Percentiles rank a stretch among this genome's conserved stretches.
phyloP scores from a whole-genome alignment of 2,888 invertebrate species.

The Acrobasis suavella region DNA sequence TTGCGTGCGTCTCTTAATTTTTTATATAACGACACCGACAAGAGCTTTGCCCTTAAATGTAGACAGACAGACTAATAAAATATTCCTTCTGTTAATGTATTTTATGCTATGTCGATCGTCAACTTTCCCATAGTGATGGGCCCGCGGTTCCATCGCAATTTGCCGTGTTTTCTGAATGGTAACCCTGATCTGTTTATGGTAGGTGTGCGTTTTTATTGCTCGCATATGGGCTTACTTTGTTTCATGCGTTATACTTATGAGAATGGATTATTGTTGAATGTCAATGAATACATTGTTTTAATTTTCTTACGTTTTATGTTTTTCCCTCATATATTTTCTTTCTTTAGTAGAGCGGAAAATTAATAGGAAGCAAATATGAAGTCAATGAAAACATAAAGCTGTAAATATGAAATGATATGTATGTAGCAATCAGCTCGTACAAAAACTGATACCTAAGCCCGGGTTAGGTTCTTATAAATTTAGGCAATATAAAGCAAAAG shows the following conservation, averaged over 20 bases:
- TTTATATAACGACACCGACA: too few species aligned
- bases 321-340: neutral
- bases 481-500: too few species aligned
- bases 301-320: neutral
- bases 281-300: conserved; percentile 14
- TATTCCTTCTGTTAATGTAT: conserved; percentile 22
- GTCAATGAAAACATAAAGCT: neutral
- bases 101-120: conserved; percentile 15
- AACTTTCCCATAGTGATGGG: conserved; percentile 23
- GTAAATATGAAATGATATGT: too few species aligned
- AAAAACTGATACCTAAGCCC: too few species aligned
- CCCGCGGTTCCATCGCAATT: conserved; percentile 35
- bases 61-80: neutral
- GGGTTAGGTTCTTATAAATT: too few species aligned
- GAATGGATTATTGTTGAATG: conserved; percentile 33
- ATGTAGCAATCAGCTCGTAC: too few species aligned
- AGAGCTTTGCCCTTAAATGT: too few species aligned
- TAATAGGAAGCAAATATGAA: too few species aligned
- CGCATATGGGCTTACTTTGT: conserved; percentile 25
- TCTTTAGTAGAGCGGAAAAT: neutral
- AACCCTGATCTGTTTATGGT: conserved; percentile 41
- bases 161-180: conserved; percentile 44
- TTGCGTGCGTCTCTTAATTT: too few species aligned
- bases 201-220: conserved; percentile 12
- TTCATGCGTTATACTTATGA: conserved; percentile 39